These are phyloP conservation scores for Nesoenas mayeri DNA, from an alignment of 2,113 vertebrate species.

Conservation along the genomic window DNA sequence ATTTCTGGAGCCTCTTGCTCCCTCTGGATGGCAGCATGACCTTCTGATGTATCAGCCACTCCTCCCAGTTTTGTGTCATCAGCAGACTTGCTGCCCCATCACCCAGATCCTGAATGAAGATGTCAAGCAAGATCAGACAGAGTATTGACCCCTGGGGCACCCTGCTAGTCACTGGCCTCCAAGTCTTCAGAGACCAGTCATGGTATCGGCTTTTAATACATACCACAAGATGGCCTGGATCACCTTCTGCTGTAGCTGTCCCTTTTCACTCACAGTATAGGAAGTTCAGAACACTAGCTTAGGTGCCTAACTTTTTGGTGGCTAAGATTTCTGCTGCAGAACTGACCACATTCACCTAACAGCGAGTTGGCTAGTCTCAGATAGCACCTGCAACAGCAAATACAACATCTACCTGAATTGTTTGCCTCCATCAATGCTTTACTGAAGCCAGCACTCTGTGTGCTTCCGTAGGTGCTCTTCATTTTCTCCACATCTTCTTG, in stretches of 20 bases:
- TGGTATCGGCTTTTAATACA: background rate
- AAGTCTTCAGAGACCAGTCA: background rate
- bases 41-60: no score
- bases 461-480: conserved; percentile 56
- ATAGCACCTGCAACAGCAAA: background rate
- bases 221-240: background rate
- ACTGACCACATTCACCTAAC: background rate
- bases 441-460: conserved; percentile 67
- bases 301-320: background rate
- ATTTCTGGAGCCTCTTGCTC: no score
- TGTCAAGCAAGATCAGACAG: no score
- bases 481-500: conserved; percentile 81
- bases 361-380: background rate
- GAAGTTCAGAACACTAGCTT: background rate
- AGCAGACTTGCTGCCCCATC: no score
- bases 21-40: no score
- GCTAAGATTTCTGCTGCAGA: background rate
- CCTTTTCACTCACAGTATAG: background rate
- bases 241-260: background rate
- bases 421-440: conserved; percentile 74
- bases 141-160: no score
- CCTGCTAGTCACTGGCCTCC: background rate
- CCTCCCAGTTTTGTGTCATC: no score
- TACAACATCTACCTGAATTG: conserved; percentile 67
- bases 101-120: no score